Conservation (phyloP, 1,140 invertebrate species). For the Galendromus occidentalis region DNA sequence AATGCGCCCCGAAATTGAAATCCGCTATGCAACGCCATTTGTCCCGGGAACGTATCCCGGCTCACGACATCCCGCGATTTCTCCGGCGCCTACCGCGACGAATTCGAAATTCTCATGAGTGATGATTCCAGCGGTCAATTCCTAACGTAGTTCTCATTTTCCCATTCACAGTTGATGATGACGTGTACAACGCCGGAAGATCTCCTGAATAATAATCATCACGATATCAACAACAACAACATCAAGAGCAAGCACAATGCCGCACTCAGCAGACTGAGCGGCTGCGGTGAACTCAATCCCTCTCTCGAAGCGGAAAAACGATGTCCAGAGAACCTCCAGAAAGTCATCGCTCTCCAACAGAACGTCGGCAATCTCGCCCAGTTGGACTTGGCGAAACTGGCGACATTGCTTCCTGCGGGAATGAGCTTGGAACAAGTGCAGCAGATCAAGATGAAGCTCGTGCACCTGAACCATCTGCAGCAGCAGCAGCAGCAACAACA, state of each 20-base stretch:
- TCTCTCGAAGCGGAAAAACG: too few relatives aligned
- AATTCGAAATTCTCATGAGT: too few relatives aligned
- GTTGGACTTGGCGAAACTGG: background rate
- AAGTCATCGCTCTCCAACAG: background rate
- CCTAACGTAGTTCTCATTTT: too few relatives aligned
- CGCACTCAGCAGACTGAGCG: background rate
- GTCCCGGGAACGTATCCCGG: too few relatives aligned
- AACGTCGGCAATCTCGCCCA: background rate
- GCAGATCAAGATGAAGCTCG: background rate
- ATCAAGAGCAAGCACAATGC: background rate
- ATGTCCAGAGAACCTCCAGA: too few relatives aligned
- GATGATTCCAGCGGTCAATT: too few relatives aligned
- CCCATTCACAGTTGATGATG: too few relatives aligned
- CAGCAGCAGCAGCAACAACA: background rate
- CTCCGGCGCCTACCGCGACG: too few relatives aligned
- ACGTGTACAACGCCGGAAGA: too few relatives aligned
- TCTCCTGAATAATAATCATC: background rate
- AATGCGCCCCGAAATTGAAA: too few relatives aligned
- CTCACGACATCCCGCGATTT: too few relatives aligned
- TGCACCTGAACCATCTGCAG: conserved; percentile 1
- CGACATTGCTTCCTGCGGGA: background rate
- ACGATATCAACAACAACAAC: background rate
- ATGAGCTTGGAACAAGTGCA: background rate
- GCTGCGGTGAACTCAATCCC: background rate
- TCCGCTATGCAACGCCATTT: too few relatives aligned